phyloP scores from a whole-genome alignment of 2,113 vertebrate species.

The Stictonetta naevosa region DNA sequence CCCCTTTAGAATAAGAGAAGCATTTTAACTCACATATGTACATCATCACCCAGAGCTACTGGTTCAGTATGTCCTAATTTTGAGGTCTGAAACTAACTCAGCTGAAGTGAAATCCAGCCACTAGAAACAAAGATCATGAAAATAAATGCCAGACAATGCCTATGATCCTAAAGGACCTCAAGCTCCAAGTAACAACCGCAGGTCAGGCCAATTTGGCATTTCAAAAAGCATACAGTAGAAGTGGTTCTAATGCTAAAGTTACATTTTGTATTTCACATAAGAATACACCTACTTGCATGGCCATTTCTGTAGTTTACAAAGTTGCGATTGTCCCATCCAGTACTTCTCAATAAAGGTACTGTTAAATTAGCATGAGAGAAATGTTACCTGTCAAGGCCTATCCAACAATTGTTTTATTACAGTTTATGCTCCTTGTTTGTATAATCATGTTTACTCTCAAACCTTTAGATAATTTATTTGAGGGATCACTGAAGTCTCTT shows the following conservation, averaged over 20 bases:
- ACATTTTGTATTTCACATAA: neutral
- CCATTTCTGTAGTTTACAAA: neutral
- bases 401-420: neutral
- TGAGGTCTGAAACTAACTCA: neutral
- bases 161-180: neutral
- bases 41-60: neutral
- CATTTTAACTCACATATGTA: neutral
- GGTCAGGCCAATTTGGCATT: neutral
- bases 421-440: neutral
- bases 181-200: neutral
- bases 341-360: neutral
- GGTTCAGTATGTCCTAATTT: neutral
- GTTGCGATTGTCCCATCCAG: neutral
- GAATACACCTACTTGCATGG: neutral
- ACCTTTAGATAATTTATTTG: rapidly evolving
- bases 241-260: neutral
- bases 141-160: neutral
- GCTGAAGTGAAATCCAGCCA: neutral
- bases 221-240: neutral
- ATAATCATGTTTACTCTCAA: neutral
- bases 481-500: neutral
- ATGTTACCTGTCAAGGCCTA: neutral
- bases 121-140: neutral
- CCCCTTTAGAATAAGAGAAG: neutral
- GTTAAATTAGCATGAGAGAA: neutral